phyloP scores from a whole-genome alignment of 2,888 invertebrate species.

The Plagiodera versicolora region DNA sequence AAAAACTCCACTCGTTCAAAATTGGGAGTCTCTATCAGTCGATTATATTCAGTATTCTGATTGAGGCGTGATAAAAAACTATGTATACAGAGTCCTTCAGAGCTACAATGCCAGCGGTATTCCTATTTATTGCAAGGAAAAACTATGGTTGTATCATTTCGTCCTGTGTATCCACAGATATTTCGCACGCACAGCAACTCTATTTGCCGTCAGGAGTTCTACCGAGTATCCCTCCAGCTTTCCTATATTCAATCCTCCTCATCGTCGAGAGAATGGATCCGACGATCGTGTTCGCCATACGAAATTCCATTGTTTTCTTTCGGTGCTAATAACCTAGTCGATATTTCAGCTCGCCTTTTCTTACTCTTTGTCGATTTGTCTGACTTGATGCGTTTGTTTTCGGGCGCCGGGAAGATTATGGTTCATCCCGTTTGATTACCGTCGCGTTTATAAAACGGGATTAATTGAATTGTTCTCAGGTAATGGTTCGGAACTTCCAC shows the following conservation, averaged over 20 bases:
- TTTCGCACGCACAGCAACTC: not conserved
- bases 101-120: too few relatives aligned
- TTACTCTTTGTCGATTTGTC: not conserved
- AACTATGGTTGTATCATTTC: too few relatives aligned
- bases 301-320: not conserved
- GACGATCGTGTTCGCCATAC: slow-evolving; percentile 1
- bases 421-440: not conserved
- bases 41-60: too few relatives aligned
- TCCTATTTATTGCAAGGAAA: not conserved
- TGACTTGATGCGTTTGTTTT: not conserved
- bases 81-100: too few relatives aligned
- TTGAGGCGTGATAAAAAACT: too few relatives aligned
- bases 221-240: not conserved
- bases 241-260: not conserved
- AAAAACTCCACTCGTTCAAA: too few relatives aligned
- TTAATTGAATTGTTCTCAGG: too few relatives aligned
- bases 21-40: too few relatives aligned
- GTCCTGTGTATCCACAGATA: not conserved
- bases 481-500: too few relatives aligned
- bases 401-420: not conserved
- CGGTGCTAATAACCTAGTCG: not conserved
- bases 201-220: not conserved
- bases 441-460: not conserved
- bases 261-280: slow-evolving; percentile 6
- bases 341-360: not conserved